Percentiles rank a stretch among this genome's conserved stretches.
These are phyloP conservation scores for Phyllopteryx taeniolatus DNA, from an alignment of 2,113 vertebrate species.

Conservation along the genomic window DNA sequence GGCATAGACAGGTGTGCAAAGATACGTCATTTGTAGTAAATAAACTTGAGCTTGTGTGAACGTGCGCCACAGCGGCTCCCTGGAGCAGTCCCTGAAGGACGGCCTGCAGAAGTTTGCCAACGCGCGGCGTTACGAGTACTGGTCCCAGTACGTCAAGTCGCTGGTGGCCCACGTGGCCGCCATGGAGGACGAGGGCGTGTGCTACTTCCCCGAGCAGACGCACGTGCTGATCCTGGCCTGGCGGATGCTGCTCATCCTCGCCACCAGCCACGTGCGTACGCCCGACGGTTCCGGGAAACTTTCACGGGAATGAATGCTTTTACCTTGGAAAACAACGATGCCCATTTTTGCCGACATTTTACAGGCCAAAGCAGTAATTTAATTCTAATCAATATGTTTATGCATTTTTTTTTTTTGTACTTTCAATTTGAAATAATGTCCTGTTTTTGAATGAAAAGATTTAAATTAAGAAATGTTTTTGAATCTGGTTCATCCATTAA, in stretches of 20 bases:
- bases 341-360: too few relatives aligned
- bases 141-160: conserved; percentile 90
- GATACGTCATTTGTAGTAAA: too few relatives aligned
- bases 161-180: conserved; percentile 83
- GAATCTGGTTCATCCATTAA: too few relatives aligned
- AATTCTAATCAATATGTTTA: too few relatives aligned
- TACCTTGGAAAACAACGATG: too few relatives aligned
- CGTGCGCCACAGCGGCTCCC: conserved; percentile 75
- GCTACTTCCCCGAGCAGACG: conserved; percentile 76
- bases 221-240: conserved; percentile 94
- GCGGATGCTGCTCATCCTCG: conserved; percentile 90
- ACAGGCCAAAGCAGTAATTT: too few relatives aligned
- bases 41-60: neutral
- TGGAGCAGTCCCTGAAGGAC: conserved; percentile 89
- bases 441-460: too few relatives aligned
- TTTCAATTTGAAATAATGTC: too few relatives aligned
- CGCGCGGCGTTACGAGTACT: conserved; percentile 88
- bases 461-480: too few relatives aligned
- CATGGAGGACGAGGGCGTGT: conserved; percentile 79
- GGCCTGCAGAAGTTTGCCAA: conserved; percentile 84
- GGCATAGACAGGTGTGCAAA: too few relatives aligned
- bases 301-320: too few relatives aligned
- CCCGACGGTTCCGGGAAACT: neutral
- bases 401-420: neutral
- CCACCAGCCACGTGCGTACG: conserved; percentile 82